Percentiles rank a stretch among this genome's conserved stretches.
Conservation (phyloP, 2,113 vertebrate species). For the Leptodactylus fuscus region DNA sequence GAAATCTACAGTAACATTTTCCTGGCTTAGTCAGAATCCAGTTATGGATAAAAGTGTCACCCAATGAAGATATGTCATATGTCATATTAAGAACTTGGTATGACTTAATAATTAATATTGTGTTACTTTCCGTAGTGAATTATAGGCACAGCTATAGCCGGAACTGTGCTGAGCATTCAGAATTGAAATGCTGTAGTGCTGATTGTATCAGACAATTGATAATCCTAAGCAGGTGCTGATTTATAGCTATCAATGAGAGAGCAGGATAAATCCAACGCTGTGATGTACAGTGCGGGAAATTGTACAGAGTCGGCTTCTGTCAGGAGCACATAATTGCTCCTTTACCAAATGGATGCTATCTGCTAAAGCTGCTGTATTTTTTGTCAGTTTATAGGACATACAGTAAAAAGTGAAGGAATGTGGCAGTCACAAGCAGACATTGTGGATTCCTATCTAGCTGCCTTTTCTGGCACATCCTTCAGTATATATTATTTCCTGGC, state of each 20-base stretch:
- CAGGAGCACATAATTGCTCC: conserved; percentile 34
- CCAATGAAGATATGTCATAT: conserved; percentile 13
- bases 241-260: conserved; percentile 37
- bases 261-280: conserved; percentile 17
- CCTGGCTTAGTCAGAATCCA: not conserved
- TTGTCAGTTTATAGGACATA: conserved; percentile 33
- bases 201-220: conserved; percentile 48
- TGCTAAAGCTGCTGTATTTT: conserved; percentile 25
- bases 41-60: not conserved
- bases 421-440: not conserved
- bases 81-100: conserved; percentile 33
- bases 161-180: not conserved
- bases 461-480: not conserved
- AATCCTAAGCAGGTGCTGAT: conserved; percentile 33
- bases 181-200: conserved; percentile 30
- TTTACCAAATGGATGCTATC: conserved; percentile 34
- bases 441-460: conserved; percentile 15
- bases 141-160: not conserved
- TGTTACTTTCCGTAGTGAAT: conserved; percentile 5
- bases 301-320: conserved; percentile 18
- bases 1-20: not conserved
- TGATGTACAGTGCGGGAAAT: conserved; percentile 21
- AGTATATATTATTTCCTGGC: conserved; percentile 1
- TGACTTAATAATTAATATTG: conserved; percentile 28
- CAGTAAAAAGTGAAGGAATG: conserved; percentile 40